Base-by-base conservation (phyloP, 2,797 vertebrate species). In the Catostomus latipinnis region DNA sequence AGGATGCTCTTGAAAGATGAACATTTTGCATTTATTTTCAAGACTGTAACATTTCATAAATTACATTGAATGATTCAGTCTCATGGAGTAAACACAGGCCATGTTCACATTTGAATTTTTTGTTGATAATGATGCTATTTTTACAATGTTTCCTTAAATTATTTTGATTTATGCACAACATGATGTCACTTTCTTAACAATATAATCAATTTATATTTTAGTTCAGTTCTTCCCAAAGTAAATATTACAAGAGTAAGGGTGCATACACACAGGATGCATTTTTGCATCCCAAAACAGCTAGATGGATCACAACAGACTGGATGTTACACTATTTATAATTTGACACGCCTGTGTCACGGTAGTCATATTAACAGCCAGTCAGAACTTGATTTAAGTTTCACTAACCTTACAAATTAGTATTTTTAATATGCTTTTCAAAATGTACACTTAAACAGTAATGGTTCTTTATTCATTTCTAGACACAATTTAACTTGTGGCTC, bases 1-100 rank as follows among this genome's bases (percentile, higher is more conserved):
- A 89, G 85, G 84, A 92, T 93, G 93, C 93, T 94, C 34, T 91
- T 93, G 91, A 91, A 82, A 90, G 83, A 83, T 56, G 62, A 86
- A 81, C 90, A 84, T 86, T 86, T 91, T 91, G 90, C 88, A 91
- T 93, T 89, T 88, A 89, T 91, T 89, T 91, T 90, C 91, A 89
- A 90, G 92, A 92, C 91, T 90, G 61, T 91, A 89, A 90, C 83
- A 82, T 90, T 91, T 83, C 86, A 86, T 86, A 83, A 90, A 88
- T 90, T 88, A 66, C 87, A 89, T 82, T 88, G 87, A 91, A 92
- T 90, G 90, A 90, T 86, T 86, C 85, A 76, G 82, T 89, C 82
- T 86, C 84, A 81, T 88, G 87, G 88, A 92, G 88, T 90, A 87
- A 88, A 70, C 84, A 86, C 77, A 87, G 87, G 82, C 81, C 84